Base-by-base conservation (phyloP, 2,797 vertebrate species). In the Cheirogaleus major region DNA sequence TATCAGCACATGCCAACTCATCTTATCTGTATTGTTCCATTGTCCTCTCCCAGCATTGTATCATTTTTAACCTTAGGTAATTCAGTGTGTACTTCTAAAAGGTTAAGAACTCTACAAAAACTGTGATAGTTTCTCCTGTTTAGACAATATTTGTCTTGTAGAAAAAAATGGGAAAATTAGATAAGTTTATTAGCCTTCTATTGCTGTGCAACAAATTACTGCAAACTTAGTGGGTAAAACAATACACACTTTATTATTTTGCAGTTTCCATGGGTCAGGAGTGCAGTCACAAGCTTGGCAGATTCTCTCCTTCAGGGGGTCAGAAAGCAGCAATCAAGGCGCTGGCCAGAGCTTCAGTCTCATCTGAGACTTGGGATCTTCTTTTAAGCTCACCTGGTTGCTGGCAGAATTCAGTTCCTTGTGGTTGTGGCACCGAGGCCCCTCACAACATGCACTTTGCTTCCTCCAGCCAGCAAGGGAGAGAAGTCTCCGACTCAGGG, bases 61-160 rank as follows among this genome's bases (percentile, higher is more conserved):
- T 70, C 32, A 85, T 76, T 83, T 82, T 95, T 93, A 69, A 83
- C 17, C 35, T 92, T 43, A 57, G 32, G 69, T 84, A 73, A 84
- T 75, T 92, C 63, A 81, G 61, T 65, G 30, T 59, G 32, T n/a
- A 63, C 38, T 83, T 96, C 78, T 57, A 10, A 27, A 50, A 50
- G 30, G 43, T 75, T 76, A 76, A 50, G 45, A 50, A n/a, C 30
- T 20, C 32, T 35, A 50, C 89, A 84, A 86, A 89, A 81, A 55
- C 41, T 55, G 8, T 65, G 30, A 18, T 59, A 41, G 12, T 70
- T 32, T 92, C 27, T 95, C 35, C 73, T 52, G 15, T 86, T 93
- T 48, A 52, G 82, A 73, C 10, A 7, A n/a, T 59, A 78, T 73
- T 27, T 55, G 14, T 69, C 52, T n/a, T 72, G 6, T 20, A 93